Conservation (phyloP, 1,140 invertebrate genomes). For the Palaemon carinicauda region DNA sequence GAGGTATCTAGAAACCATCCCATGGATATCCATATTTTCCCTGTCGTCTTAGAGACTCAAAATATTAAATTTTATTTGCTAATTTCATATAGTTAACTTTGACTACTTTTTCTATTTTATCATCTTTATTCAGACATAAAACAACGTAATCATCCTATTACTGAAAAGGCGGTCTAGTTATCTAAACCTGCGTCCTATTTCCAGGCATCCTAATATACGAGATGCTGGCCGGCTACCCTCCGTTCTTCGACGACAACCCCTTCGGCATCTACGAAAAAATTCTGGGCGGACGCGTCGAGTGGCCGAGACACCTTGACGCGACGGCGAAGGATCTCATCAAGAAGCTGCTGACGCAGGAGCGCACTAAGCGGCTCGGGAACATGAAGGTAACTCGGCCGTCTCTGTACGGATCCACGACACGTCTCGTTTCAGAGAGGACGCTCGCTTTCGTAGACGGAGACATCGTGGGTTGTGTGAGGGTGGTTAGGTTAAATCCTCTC, state of each 20-base stretch:
- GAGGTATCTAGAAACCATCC: too few relatives aligned
- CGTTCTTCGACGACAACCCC: constrained; percentile 94
- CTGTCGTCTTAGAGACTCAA: too few relatives aligned
- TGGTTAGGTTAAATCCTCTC: too few relatives aligned
- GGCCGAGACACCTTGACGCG: constrained; percentile 89
- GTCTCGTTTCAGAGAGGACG: too few relatives aligned
- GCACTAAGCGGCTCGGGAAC: constrained; percentile 91
- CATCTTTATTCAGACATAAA: too few relatives aligned
- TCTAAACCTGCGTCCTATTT: constrained; percentile 60
- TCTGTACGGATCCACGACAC: not conserved
- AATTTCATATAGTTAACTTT: too few relatives aligned
- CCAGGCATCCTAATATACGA: constrained; percentile 93
- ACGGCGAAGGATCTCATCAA: constrained; percentile 95
- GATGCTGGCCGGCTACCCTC: constrained; percentile 92
- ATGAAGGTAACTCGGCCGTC: constrained; percentile 80
- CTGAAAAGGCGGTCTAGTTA: not conserved
- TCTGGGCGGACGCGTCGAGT: constrained; percentile 89
- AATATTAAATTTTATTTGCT: too few relatives aligned
- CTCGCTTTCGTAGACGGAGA: not conserved
- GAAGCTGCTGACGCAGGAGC: constrained; percentile 89
- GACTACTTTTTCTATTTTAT: too few relatives aligned
- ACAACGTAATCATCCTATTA: too few relatives aligned
- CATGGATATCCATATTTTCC: too few relatives aligned
- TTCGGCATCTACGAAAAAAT: constrained; percentile 97
- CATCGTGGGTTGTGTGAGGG: not conserved